Evolutionary conservation across 2,113 vertebrate genomes (phyloP), one percentile per base, ranked within the genome.

Genomic region (Brienomyrus brachyistius): DNA sequence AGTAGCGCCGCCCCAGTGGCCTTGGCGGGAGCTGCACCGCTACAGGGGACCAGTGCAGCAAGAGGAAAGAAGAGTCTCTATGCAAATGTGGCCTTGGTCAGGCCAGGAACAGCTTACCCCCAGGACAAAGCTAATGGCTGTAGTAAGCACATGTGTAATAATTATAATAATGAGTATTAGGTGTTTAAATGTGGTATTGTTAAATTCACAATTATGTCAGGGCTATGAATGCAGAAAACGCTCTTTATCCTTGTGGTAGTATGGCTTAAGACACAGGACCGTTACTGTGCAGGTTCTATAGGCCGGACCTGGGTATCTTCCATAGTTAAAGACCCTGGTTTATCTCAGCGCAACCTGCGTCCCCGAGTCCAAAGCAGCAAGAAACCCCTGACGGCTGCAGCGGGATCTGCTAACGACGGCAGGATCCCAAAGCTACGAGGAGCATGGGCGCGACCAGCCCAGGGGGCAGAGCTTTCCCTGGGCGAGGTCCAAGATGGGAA

Each of bases 1-100:
- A 96, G 96, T 92, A 96, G 93, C 0, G 95, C 96, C 94, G 96
- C 96, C 90, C 96, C 96, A 70, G 90, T 96, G 94, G 95, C 74
- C 35, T 21, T 84, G 43, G 43, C 2, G 3, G 45, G 95, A 1
- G 94, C 94, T 77, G 95, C 86, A 95, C 94, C 56, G 95, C 94
- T 35, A 93, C 93, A 52, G 90, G 94, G 94, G 92, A 88, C 15
- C 52, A 94, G 95, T 45, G 96, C 95, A 48, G 95, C 95, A 91
- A 95, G 96, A 85, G 96, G 94, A 90, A 95, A 93, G 47, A 97
- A 96, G 93, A 96, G 95, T 90, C 96, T 90, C 91, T 87, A 92
- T 54, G 94, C 93, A 27, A 89, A 94, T 40, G 90, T 94, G 70
- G 74, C 93, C 4, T 1, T 93, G 5, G 83, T 51, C 6, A n/a